Percentiles rank a stretch among this genome's conserved stretches.
Evolutionary conservation across 2,797 vertebrate species (phyloP).

Genomic region (Oceanodroma leucorhoa): DNA sequence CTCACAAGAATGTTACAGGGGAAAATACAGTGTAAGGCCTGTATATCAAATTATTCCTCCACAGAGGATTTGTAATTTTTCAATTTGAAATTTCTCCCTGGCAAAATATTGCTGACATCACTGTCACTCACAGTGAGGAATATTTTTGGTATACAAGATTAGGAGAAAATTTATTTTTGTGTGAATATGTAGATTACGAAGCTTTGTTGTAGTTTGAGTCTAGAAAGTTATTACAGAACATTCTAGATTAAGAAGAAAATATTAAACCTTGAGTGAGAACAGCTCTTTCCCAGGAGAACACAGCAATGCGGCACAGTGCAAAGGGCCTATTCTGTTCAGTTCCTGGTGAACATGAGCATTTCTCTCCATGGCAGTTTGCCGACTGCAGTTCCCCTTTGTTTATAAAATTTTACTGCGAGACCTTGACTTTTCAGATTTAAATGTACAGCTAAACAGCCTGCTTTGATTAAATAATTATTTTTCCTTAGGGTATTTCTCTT

Average conservation of each 20-base stretch:
- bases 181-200: neutral
- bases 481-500: slow-evolving; percentile 12
- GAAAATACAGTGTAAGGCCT: neutral
- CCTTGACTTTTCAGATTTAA: neutral
- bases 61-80: neutral
- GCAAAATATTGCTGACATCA: neutral
- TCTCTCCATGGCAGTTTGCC: neutral
- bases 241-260: slow-evolving; percentile 24
- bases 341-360: neutral
- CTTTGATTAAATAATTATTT: slow-evolving; percentile 22
- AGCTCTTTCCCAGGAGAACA: neutral
- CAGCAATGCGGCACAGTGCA: neutral
- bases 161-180: neutral
- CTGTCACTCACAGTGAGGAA: neutral
- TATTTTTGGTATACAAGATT: neutral
- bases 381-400: neutral
- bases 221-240: neutral
- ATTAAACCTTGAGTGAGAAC: neutral
- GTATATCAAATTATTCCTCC: neutral
- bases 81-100: neutral
- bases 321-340: neutral
- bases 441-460: neutral
- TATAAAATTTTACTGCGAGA: neutral
- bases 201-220: neutral
- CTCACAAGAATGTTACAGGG: neutral